These are phyloP conservation scores for Drosophila helvetica DNA, from an alignment of 2,888 invertebrate species.

Conservation along the genomic window DNA sequence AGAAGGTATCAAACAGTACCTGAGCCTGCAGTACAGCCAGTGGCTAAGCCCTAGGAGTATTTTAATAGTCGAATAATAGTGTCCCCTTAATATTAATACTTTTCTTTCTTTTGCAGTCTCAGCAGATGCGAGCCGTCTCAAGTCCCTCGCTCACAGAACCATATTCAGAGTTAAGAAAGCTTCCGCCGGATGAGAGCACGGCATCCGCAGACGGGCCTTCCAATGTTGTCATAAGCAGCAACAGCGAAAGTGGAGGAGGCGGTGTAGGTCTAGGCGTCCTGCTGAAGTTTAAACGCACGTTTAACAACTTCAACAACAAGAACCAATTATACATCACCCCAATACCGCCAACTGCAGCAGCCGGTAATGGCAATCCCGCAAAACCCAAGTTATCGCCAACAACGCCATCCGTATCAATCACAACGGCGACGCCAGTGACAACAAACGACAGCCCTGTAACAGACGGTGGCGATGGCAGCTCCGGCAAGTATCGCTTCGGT, in stretches of 20 bases:
- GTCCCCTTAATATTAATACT: neutral
- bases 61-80: neutral
- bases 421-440: conserved; percentile 25
- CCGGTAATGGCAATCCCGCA: conserved; percentile 12
- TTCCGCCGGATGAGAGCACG: conserved; percentile 18
- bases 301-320: conserved; percentile 85
- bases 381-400: conserved; percentile 42
- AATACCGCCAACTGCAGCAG: conserved; percentile 35
- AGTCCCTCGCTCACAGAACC: conserved; percentile 82
- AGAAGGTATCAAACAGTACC: conserved; percentile 30
- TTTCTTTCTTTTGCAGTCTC: conserved; percentile 69
- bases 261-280: conserved; percentile 85
- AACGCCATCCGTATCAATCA: conserved; percentile 48
- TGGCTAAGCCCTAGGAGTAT: neutral
- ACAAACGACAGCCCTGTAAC: conserved; percentile 9
- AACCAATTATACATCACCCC: conserved; percentile 67
- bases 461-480: conserved; percentile 48
- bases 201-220: conserved; percentile 14
- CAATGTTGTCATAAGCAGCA: conserved; percentile 34
- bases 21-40: neutral
- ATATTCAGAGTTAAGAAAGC: conserved; percentile 1
- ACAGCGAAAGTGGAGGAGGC: conserved; percentile 11
- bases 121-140: conserved; percentile 83
- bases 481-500: conserved; percentile 86
- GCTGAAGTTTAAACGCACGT: conserved; percentile 89